Conservation (phyloP, 2,797 vertebrate genomes). For the Phoeniculus purpureus region DNA sequence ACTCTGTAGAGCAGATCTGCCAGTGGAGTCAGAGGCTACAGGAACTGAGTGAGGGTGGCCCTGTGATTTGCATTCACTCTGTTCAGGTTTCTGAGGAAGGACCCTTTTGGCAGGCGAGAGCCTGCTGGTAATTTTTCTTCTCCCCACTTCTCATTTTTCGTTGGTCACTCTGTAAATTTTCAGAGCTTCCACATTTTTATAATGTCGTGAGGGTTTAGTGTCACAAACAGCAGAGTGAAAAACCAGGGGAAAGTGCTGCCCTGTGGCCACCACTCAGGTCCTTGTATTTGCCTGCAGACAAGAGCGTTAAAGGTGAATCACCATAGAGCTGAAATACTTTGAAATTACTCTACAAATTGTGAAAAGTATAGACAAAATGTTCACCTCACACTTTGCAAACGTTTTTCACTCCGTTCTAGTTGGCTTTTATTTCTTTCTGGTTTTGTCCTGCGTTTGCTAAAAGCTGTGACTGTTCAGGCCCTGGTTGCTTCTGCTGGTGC, state of each 20-base stretch:
- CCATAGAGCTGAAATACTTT: constrained; percentile 2
- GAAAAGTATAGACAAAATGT: neutral
- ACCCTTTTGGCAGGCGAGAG: neutral
- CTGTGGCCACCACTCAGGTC: neutral
- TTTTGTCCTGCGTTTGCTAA: neutral
- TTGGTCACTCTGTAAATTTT: neutral
- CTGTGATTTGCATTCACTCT: accelerated
- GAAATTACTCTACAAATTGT: constrained; percentile 39
- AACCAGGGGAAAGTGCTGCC: neutral
- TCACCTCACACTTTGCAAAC: constrained; percentile 6
- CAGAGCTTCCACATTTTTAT: constrained; percentile 25
- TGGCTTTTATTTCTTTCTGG: neutral
- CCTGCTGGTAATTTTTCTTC: neutral
- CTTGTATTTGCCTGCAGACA: constrained; percentile 45
- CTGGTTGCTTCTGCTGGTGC: neutral
- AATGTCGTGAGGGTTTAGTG: constrained; percentile 32
- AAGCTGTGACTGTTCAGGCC: neutral
- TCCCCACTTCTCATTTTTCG: neutral
- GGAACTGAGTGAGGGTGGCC: neutral
- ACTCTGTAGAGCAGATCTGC: neutral
- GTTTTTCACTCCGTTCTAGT: constrained; percentile 23
- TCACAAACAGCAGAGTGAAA: neutral
- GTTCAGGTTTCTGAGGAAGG: neutral
- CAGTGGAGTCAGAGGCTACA: neutral
- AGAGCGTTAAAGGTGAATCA: constrained; percentile 21